Evolutionary conservation across 2,113 vertebrate species (phyloP).

Genomic region (Eptesicus fuscus): DNA sequence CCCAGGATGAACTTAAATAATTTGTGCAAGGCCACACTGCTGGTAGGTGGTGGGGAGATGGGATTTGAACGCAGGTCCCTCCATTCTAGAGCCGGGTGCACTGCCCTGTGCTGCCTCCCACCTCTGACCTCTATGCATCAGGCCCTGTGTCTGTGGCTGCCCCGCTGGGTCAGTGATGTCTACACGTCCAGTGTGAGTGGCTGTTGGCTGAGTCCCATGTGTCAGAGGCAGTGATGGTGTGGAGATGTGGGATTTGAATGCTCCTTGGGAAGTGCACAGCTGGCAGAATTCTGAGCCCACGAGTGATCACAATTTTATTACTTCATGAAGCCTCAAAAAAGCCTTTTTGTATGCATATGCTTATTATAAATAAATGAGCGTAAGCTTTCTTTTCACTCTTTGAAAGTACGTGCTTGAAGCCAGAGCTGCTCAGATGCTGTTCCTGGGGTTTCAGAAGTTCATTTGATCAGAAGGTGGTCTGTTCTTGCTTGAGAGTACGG

Average conservation of each 20-base stretch:
- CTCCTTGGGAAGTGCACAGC: background rate
- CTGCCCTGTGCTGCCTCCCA: background rate
- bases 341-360: constrained; percentile 47
- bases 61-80: background rate
- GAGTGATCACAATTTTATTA: background rate
- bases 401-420: constrained; percentile 56
- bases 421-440: background rate
- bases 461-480: constrained; percentile 56
- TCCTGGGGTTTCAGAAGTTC: constrained; percentile 18
- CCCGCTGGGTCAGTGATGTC: background rate
- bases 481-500: constrained; percentile 28
- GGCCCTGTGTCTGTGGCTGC: background rate
- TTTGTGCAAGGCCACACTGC: background rate
- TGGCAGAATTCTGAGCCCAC: background rate
- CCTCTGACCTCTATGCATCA: background rate
- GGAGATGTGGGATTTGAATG: background rate
- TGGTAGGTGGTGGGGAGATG: background rate
- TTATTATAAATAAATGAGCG: constrained; percentile 61
- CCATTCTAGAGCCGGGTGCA: background rate
- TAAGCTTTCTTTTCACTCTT: constrained; percentile 53
- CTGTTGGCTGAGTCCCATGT: background rate
- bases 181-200: background rate
- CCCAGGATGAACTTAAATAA: background rate
- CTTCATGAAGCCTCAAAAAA: constrained; percentile 55
- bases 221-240: background rate